Evolutionary conservation across 2,888 invertebrate species (phyloP).

Genomic region (Amphipyra tragopoginis): DNA sequence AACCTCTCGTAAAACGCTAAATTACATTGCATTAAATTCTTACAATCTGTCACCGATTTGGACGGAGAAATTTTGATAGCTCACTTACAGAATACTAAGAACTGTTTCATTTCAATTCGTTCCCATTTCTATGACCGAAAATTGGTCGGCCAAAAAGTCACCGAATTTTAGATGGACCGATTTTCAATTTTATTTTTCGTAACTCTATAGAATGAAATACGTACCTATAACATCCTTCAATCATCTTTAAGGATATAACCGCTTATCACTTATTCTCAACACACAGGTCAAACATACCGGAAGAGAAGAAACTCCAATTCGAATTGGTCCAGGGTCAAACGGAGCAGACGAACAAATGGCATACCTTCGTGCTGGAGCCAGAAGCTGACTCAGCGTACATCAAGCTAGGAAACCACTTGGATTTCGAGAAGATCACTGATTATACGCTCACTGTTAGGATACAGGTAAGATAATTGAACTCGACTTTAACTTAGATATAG

Average conservation of each 20-base stretch:
- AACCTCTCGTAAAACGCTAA: neutral
- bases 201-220: too few relatives aligned
- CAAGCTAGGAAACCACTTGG: conserved; percentile 93
- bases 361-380: conserved; percentile 93
- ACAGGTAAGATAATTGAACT: conserved; percentile 81
- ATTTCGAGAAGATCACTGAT: conserved; percentile 95
- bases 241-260: neutral
- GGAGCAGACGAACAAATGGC: conserved; percentile 95
- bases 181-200: too few relatives aligned
- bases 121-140: too few relatives aligned
- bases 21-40: too few relatives aligned
- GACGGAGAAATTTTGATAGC: too few relatives aligned
- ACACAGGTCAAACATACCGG: conserved; percentile 93
- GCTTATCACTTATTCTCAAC: conserved; percentile 23
- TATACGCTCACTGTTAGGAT: conserved; percentile 95
- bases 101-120: too few relatives aligned
- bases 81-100: too few relatives aligned
- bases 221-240: neutral
- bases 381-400: conserved; percentile 93
- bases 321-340: conserved; percentile 95
- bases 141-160: too few relatives aligned
- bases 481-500: too few relatives aligned
- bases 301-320: conserved; percentile 93
- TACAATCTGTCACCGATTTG: too few relatives aligned
- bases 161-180: too few relatives aligned